Percentiles rank a stretch among this genome's conserved stretches.
Evolutionary conservation across 2,888 invertebrate genomes (phyloP).

Genomic region (Drosophila paranaensis): DNA sequence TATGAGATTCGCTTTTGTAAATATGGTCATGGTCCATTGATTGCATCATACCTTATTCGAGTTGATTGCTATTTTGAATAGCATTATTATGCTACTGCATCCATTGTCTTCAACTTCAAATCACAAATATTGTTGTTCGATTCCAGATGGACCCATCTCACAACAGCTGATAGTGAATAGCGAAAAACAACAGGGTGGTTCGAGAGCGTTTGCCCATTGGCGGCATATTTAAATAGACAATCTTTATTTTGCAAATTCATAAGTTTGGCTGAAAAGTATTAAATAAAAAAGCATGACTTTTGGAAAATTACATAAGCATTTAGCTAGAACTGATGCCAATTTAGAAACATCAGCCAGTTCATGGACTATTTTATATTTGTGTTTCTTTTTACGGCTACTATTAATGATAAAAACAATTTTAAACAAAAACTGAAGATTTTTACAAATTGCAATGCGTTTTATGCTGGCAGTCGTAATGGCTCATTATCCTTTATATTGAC

Average conservation of each 20-base stretch:
- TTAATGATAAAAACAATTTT: conserved; percentile 63
- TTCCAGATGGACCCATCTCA: conserved; percentile 32
- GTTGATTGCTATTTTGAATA: conserved; percentile 34
- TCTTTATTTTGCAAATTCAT: conserved; percentile 3
- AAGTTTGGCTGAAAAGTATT: not conserved
- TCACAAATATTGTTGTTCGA: conserved; percentile 50
- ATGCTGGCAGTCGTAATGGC: conserved; percentile 89
- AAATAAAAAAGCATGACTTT: not conserved
- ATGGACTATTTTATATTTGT: conserved; percentile 4
- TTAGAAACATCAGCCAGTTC: conserved; percentile 8
- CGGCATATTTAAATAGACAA: conserved; percentile 29
- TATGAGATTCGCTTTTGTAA: conserved; percentile 74
- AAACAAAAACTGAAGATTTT: conserved; percentile 77
- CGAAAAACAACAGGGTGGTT: conserved; percentile 45
- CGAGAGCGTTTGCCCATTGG: conserved; percentile 5
- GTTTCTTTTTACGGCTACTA: conserved; percentile 34
- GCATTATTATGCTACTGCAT: conserved; percentile 52
- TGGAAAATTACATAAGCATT: not conserved
- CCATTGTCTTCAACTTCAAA: conserved; percentile 29
- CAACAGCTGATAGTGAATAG: conserved; percentile 55
- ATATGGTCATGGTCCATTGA: conserved; percentile 68
- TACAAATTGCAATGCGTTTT: conserved; percentile 49
- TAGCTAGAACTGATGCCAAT: not conserved
- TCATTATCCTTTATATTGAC: conserved; percentile 93
- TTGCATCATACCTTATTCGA: conserved; percentile 67